Evolutionary conservation across 2,797 vertebrate species (phyloP).

Genomic region (Muraenolepis orangiensis): DNA sequence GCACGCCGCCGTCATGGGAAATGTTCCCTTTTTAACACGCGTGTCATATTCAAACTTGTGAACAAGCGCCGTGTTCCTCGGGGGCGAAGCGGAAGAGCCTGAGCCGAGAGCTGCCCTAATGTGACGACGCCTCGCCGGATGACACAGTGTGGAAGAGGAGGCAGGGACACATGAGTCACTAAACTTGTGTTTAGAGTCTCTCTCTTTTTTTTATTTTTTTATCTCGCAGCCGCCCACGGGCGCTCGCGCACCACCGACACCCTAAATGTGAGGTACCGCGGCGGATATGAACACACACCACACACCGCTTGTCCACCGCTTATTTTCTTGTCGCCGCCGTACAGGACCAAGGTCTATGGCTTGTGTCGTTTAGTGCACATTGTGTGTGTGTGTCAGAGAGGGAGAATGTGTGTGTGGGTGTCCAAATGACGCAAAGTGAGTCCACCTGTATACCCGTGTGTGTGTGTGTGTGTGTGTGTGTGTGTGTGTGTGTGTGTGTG

Average conservation of each 20-base stretch:
- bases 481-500: too few relatives aligned
- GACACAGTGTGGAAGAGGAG: background rate
- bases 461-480: too few relatives aligned
- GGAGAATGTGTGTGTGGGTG: conserved; percentile 1
- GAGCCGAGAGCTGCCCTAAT: background rate
- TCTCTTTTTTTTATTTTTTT: too few relatives aligned
- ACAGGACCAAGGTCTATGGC: background rate
- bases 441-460: background rate
- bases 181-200: background rate
- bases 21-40: too few relatives aligned
- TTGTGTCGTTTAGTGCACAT: too few relatives aligned
- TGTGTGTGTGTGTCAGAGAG: conserved; percentile 5
- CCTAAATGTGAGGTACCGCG: background rate
- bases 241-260: background rate
- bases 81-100: background rate
- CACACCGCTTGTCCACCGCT: too few relatives aligned
- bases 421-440: background rate
- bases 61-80: background rate
- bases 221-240: too few relatives aligned
- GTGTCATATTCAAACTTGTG: background rate
- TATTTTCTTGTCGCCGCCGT: background rate
- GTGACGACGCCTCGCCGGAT: background rate
- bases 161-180: background rate
- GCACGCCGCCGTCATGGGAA: too few relatives aligned
- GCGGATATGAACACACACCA: background rate